Base-by-base conservation (phyloP, 2,113 vertebrate species). In the Sitta europaea region DNA sequence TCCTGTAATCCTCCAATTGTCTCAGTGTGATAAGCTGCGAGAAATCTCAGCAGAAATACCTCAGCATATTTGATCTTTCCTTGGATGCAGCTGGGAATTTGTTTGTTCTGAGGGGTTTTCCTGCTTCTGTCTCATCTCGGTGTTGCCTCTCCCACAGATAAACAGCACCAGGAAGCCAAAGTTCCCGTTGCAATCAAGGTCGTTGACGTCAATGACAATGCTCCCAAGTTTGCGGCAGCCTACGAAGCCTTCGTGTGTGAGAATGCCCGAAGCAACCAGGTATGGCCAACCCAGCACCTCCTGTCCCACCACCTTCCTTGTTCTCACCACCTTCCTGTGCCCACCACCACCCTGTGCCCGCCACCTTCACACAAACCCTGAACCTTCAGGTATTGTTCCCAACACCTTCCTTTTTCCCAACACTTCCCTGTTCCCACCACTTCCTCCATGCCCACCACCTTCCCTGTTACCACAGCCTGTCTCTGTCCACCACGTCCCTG, bases 181-280 rank as follows among this genome's bases (percentile, higher is more conserved):
- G 99, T 99, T 45, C 98, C 99, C 6, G 99, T 99, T 18, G 98
- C 99, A 81, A 99, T 99, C 91, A 99, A 98, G 91, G 98, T 99
- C 3, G 95, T 98, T 73, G 99, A 99, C 1, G 97, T 99, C 72
- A 99, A 99, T 3, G 99, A 99, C 97, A 99, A 99, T 1, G 86
- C 99, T 29, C 99, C 99, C n/a, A 99, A 98, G 94, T 99, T 99
- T 61, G 98, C 99, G 0, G 98, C 97, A 9, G 98, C 98, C 81
- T 99, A 99, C 10, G 99, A 99, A 96, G 98, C 99, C 12, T 98
- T 98, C 24, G 98, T 99, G 93, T 99, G 99, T 97, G 99, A 99
- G 96, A 99, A 98, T 14, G 98, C 98, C 22, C 90, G 95, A 23
- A 98, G 98, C 15, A 99, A 98, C 50, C 99, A 99, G 98, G 99